A percentile compares a stretch with the other conserved stretches of the same genome.
Evolutionary conservation across 1,140 invertebrate genomes (phyloP).

Genomic region (Rhizoglyphus robini): DNA sequence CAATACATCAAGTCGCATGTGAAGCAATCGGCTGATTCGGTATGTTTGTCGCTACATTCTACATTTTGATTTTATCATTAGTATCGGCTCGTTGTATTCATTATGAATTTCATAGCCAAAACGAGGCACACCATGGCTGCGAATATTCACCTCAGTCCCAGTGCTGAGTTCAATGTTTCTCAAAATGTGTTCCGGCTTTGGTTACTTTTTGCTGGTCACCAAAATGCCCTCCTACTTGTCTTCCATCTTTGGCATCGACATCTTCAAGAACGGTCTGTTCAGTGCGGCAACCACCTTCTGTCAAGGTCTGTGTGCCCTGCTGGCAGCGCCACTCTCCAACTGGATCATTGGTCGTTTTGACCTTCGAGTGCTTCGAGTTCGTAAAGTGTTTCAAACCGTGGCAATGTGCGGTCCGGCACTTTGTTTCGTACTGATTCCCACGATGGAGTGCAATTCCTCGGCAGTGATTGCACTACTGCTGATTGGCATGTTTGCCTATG

Average conservation of each 20-base stretch:
- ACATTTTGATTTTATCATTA: not conserved
- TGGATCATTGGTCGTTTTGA: not conserved
- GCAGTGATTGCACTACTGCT: conserved; percentile 24
- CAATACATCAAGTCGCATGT: not conserved
- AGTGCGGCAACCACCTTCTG: not conserved
- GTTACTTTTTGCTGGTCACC: conserved; percentile 4
- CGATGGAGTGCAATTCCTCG: conserved; percentile 15
- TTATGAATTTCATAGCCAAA: not conserved
- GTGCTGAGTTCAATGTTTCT: conserved; percentile 4
- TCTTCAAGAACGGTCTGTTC: conserved; percentile 13
- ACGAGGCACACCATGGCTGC: not conserved
- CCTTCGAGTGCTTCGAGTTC: conserved; percentile 1
- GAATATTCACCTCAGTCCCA: conserved; percentile 7
- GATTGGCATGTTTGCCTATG: conserved; percentile 24
- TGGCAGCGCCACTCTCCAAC: not conserved
- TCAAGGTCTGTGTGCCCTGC: not conserved
- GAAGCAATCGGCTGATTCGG: not conserved
- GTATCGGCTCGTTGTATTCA: not conserved
- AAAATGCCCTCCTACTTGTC: conserved; percentile 14
- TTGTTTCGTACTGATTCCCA: conserved; percentile 24
- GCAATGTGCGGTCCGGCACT: conserved; percentile 23
- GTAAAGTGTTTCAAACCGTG: conserved; percentile 20
- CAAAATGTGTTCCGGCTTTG: conserved; percentile 9
- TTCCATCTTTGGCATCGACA: not conserved
- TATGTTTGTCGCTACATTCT: not conserved